Base-by-base conservation (phyloP, 2,888 invertebrate species). In the Tortrix viridana region DNA sequence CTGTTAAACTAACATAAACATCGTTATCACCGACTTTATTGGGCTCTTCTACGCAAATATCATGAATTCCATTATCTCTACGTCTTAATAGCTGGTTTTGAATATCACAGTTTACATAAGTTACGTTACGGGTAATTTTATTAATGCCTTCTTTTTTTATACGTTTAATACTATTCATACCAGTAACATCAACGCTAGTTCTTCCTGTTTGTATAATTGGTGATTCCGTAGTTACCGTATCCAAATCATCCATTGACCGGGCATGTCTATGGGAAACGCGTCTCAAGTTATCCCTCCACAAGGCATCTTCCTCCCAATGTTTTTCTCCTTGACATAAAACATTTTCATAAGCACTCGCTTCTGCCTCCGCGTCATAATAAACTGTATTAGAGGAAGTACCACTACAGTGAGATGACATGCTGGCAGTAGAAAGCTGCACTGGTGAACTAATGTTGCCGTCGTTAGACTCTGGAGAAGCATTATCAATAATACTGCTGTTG, bases 191-290 rank as follows among this genome's bases (percentile, higher is more conserved):
- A n/a, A 84, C 72, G 68, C 80, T 82, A 26, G 79, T 71, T 67
- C 84, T 81, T 48, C 75, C 73, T 23, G 80, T 65, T 37, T 76
- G 18, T 2, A 47, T 47, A 3, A 58, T n/a, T 3, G 79, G 68
- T 59, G 75, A 65, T 56, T 84, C 86, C 16, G 71, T 67, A 20
- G 85, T 83, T 69, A 84, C 74, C 14, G 85, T 77, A 71, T 97
- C 97, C 59, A 97, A 92, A 84, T 97, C 96, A 74, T 97, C 97
- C 87, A 97, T 92, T 0, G 97, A 97, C 58, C 96, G 93, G 0
- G 97, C 96, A 77, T 97, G 97, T 41, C 96, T 92, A 73, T 96
- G 95, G 66, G 96, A 96, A 0, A 96, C 96, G 67, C 95, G 93
- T 66, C 97, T 92, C 54, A 97, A 88, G 75, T 96, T 96, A 76